Evolutionary conservation across 2,113 vertebrate species (phyloP).

Genomic region (Perca flavescens): DNA sequence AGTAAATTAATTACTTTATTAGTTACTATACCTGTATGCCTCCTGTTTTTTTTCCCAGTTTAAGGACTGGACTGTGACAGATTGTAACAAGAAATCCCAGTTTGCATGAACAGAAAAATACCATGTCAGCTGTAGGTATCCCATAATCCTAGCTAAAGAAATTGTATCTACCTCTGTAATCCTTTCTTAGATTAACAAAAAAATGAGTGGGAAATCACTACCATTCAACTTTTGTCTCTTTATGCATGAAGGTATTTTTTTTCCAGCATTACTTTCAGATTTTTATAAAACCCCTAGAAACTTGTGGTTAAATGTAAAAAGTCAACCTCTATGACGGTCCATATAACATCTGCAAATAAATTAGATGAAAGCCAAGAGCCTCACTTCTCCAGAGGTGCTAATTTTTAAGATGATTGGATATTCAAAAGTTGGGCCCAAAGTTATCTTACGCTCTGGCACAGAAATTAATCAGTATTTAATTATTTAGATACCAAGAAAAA

Average conservation of each 20-base stretch:
- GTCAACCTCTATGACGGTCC: not conserved
- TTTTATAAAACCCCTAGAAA: not conserved
- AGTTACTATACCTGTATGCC: not conserved
- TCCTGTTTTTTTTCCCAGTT: not conserved
- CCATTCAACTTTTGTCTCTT: conserved; percentile 4
- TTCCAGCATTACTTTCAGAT: not conserved
- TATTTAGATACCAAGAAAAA: conserved; percentile 26
- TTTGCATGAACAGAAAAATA: conserved; percentile 15
- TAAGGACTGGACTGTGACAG: not conserved
- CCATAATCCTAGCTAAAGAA: not conserved
- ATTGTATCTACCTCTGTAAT: not conserved
- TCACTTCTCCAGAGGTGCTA: conserved; percentile 4
- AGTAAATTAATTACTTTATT: not conserved
- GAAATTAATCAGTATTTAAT: conserved; percentile 49
- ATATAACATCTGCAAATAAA: conserved; percentile 25
- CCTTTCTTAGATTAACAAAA: not conserved
- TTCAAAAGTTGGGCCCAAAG: conserved; percentile 42
- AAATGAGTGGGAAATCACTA: not conserved
- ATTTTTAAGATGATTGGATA: conserved; percentile 27
- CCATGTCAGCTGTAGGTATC: conserved; percentile 2
- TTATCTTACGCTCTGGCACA: conserved; percentile 35
- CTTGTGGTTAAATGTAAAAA: conserved; percentile 1
- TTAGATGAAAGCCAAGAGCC: conserved; percentile 23
- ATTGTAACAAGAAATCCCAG: conserved; percentile 6
- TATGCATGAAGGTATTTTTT: not conserved